These are phyloP conservation scores for Cyanistes caeruleus DNA, from an alignment of 2,113 vertebrate species.

Conservation along the genomic window DNA sequence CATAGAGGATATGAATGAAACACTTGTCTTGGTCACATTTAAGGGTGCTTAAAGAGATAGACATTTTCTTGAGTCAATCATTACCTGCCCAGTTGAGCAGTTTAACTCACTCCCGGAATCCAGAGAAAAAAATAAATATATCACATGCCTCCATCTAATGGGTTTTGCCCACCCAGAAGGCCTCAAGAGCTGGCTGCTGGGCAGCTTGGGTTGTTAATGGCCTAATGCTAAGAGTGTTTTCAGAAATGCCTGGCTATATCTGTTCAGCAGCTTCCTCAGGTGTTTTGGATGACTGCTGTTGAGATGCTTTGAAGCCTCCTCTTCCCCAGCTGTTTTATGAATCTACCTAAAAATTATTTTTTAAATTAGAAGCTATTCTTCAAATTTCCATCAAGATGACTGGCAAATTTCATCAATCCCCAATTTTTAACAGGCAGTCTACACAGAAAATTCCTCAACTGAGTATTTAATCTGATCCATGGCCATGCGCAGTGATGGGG, in stretches of 20 bases:
- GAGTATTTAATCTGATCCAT: neutral
- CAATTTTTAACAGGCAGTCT: neutral
- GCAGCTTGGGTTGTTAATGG: neutral
- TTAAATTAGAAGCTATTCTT: neutral
- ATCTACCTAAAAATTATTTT: neutral
- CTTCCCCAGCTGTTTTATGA: neutral
- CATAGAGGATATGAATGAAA: neutral
- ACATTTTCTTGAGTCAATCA: rapidly evolving
- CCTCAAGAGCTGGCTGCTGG: neutral
- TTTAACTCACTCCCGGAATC: neutral
- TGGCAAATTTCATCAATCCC: neutral
- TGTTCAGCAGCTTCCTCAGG: neutral
- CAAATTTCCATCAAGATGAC: neutral
- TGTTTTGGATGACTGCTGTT: neutral
- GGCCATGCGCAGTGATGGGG: neutral
- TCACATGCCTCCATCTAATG: neutral
- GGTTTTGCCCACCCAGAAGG: neutral
- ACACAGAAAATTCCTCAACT: neutral
- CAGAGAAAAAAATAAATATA: neutral
- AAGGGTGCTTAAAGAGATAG: neutral
- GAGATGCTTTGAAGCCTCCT: neutral
- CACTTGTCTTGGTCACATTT: neutral
- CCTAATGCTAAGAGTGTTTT: neutral
- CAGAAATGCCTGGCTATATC: neutral
- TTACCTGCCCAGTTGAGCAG: neutral